phyloP scores from a whole-genome alignment of 2,113 vertebrate species.

The Clarias gariepinus region DNA sequence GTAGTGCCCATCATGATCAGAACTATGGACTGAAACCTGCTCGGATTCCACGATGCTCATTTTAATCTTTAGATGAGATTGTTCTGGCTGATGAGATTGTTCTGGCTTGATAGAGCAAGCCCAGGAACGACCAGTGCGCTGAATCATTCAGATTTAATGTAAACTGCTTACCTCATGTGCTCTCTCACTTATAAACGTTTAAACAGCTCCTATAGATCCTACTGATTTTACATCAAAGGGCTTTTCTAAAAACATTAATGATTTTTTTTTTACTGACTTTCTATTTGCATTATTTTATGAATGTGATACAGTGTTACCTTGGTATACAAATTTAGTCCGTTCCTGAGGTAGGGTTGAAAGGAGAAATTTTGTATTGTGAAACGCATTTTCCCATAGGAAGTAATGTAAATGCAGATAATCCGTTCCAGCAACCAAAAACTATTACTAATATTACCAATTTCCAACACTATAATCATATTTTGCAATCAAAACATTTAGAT shows the following conservation, averaged over 20 bases:
- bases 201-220: neutral
- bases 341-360: too few relatives aligned
- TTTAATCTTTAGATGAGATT: neutral
- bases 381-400: too few relatives aligned
- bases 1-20: constrained; percentile 1
- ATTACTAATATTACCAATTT: too few relatives aligned
- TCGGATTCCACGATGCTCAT: neutral
- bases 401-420: too few relatives aligned
- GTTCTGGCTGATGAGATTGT: neutral
- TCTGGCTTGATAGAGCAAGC: neutral
- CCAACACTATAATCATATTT: too few relatives aligned
- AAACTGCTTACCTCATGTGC: neutral
- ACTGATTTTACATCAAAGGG: neutral
- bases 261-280: neutral
- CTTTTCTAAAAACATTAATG: neutral
- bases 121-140: neutral
- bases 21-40: neutral
- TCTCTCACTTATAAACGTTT: neutral
- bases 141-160: neutral
- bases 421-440: too few relatives aligned
- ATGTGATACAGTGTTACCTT: too few relatives aligned
- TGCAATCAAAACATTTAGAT: too few relatives aligned
- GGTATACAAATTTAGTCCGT: too few relatives aligned
- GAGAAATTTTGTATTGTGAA: too few relatives aligned
- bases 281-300: neutral